phyloP scores from a whole-genome alignment of 2,113 vertebrate species.

The Bujurquina vittata region DNA sequence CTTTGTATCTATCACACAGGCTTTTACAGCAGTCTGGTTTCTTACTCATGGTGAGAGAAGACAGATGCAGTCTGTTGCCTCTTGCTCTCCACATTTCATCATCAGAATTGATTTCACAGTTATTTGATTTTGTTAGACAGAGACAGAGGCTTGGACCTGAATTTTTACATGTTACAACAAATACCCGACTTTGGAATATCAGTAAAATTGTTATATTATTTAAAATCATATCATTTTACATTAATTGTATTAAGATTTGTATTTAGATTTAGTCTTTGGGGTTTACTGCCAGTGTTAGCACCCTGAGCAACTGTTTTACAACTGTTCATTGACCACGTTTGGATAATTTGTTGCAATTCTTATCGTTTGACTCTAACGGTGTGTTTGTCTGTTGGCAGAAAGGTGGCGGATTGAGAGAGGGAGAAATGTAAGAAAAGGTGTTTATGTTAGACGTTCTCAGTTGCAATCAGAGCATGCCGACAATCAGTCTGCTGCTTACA shows the following conservation, averaged over 20 bases:
- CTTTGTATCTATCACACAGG: slow-evolving; percentile 41
- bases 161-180: neutral
- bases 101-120: neutral
- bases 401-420: neutral
- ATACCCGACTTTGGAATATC: neutral
- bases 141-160: neutral
- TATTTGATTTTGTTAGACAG: neutral
- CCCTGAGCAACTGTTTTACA: neutral
- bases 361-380: slow-evolving; percentile 7
- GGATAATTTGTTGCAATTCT: neutral
- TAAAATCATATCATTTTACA: neutral
- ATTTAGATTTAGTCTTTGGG: neutral
- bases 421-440: neutral
- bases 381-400: slow-evolving; percentile 2
- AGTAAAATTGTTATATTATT: neutral
- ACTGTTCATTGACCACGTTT: neutral
- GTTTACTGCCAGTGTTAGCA: neutral
- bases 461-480: slow-evolving; percentile 16
- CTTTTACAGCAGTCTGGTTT: slow-evolving; percentile 57
- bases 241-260: neutral
- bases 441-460: slow-evolving; percentile 8
- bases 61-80: slow-evolving; percentile 39
- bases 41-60: slow-evolving; percentile 17
- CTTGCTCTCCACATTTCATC: neutral
- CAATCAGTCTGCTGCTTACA: neutral